A percentile compares a stretch with the other conserved stretches of the same genome.
Evolutionary conservation across 2,797 vertebrate genomes (phyloP).

Genomic region (Poeciliopsis gracilis): DNA sequence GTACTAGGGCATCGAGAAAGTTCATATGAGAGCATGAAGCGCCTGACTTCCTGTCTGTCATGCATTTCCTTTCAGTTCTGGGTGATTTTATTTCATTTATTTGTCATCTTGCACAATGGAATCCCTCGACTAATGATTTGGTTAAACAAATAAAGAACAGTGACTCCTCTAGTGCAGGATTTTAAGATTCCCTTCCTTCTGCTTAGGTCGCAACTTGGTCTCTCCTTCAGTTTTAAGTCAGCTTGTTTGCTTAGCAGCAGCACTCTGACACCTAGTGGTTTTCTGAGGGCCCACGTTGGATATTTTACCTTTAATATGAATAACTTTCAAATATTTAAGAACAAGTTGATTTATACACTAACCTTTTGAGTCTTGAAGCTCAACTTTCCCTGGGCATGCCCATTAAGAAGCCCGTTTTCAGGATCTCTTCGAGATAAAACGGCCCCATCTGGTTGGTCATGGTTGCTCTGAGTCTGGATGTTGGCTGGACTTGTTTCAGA

Average conservation of each 20-base stretch:
- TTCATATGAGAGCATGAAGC: background rate
- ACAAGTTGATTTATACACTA: conserved; percentile 4
- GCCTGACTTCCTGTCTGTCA: background rate
- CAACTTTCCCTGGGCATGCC: conserved; percentile 33
- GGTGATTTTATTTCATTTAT: background rate
- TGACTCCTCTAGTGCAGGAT: background rate
- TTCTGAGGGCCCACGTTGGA: background rate
- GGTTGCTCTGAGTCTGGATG: conserved; percentile 12
- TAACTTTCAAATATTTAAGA: background rate
- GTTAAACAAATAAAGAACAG: background rate
- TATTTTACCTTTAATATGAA: background rate
- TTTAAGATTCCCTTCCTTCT: background rate
- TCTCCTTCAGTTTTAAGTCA: background rate
- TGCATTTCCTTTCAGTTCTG: background rate
- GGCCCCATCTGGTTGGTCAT: conserved; percentile 69
- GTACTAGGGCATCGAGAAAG: background rate
- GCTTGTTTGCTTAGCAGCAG: background rate
- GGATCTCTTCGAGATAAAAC: conserved; percentile 53
- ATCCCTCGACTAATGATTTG: background rate
- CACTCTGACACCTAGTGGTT: conserved; percentile 7
- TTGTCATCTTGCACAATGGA: background rate
- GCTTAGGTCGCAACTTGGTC: background rate
- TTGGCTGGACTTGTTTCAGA: conserved; percentile 42
- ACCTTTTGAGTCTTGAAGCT: conserved; percentile 67
- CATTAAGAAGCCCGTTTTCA: conserved; percentile 48